Evolutionary conservation across 2,888 invertebrate genomes (phyloP).

Genomic region (Carpatolechia fugitivella): DNA sequence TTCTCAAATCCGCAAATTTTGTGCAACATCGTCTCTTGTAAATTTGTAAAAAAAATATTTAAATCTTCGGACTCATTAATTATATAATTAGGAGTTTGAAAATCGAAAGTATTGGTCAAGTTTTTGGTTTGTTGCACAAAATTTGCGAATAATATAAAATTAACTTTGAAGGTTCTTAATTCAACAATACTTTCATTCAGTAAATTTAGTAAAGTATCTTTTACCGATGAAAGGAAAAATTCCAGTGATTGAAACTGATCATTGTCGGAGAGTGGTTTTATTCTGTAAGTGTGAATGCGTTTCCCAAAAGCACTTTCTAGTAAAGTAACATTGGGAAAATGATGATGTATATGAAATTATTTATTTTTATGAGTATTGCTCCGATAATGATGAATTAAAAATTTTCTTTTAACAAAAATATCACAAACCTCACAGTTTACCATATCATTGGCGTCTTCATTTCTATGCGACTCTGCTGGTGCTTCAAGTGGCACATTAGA

Average conservation of each 20-base stretch:
- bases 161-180: constrained; percentile 19
- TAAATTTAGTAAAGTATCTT: constrained; percentile 13
- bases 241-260: neutral
- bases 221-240: neutral
- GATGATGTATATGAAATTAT: constrained; percentile 14
- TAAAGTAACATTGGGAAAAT: constrained; percentile 19
- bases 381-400: neutral
- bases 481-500: too few species aligned
- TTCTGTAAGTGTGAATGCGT: constrained; percentile 16
- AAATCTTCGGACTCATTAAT: constrained; percentile 18
- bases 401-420: neutral
- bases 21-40: neutral
- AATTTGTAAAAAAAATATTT: neutral
- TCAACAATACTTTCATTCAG: constrained; percentile 15
- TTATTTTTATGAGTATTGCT: constrained; percentile 25
- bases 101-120: constrained; percentile 22
- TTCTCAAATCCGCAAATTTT: constrained; percentile 27
- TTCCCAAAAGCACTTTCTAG: constrained; percentile 20
- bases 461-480: too few species aligned
- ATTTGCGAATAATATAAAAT: constrained; percentile 25
- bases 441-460: neutral
- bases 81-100: constrained; percentile 25
- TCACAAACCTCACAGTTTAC: neutral
- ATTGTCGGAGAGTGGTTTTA: constrained; percentile 5
- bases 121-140: constrained; percentile 26